Base-by-base conservation (phyloP, 2,797 vertebrate species). In the Naso thynnoides region DNA sequence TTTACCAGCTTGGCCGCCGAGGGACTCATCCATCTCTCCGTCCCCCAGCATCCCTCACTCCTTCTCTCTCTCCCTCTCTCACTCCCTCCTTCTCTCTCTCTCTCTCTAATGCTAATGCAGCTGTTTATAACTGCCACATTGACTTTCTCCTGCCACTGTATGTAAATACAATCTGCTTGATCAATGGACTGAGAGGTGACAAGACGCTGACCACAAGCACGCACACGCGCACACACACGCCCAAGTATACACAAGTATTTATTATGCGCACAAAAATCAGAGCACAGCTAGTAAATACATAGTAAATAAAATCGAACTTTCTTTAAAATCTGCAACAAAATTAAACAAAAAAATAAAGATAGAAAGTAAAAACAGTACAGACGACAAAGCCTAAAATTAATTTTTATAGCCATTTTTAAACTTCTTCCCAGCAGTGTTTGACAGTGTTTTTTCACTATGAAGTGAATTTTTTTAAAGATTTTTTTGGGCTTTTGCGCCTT, bases 11-110 rank as follows among this genome's bases (percentile, higher is more conserved):
- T 26, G 8, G 76, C 85, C 89, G 16, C 80, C n/a, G 0, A 19
- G 91, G 86, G 91, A 91, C 84, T 78, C 88, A 92, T 91, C 90
- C 39, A 61, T 93, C 90, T 87, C 63, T 52, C 60, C 50, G 76
- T 69, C 83, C 71, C 82, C 70, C 76, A 14, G 70, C 74, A 82
- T 80, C 73, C 69, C 45, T 66, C 76, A 19, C 44, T 52, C 39
- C 29, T 36, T 21, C 23, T 8, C n/a, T 8, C 47, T 14, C 19
- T 48, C 36, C 4, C 50, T 18, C 48, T 14, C 38, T 3, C 29
- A 0, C 39, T 1, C 19, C 2, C 44, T 0, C 47, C 18, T 19
- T n/a, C 26, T 3, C 70, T 0, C 50, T 16, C 16, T 10, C 24
- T 8, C 69, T 6, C 63, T 1, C 73, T 44, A 56, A 89, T 91